Base-by-base conservation (phyloP, 2,888 invertebrate genomes). In the Tuberolachnus salignus region DNA sequence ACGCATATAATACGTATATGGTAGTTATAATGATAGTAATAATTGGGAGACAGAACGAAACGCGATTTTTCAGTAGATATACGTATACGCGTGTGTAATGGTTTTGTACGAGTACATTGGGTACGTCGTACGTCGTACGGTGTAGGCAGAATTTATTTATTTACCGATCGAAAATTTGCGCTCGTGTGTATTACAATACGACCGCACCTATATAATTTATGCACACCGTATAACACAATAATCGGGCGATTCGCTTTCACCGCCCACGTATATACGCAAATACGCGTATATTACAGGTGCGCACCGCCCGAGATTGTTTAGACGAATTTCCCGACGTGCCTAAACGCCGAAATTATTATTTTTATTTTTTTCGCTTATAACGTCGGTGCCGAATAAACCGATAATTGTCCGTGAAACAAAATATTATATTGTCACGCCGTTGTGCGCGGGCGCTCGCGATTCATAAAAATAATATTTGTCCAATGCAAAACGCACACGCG, bases 401-500 rank as follows among this genome's bases (percentile, higher is more conserved):
- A 67, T n/a, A 51, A 51, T 67, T 51, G 66, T n/a, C 66, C 66
- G 4, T 51, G 66, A 67, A 67, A 67, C 49, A 49, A 26, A 67
- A 67, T 67, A n/a, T n/a, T n/a, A n/a, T n/a, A n/a, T n/a, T n/a
- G n/a, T 49, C n/a, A n/a, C 49, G 66, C 66, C 14, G 26, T 46
- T 49, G 26, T 51, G 9, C 26, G 10, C 10, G 64, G 42, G 59
- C 63, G 63, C 23, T 0, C 46, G 13, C 8, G 23, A 6, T 10
- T n/a, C n/a, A n/a, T n/a, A n/a, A n/a, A n/a, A n/a, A n/a, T n/a
- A n/a, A n/a, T n/a, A n/a, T n/a, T n/a, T n/a, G n/a, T n/a, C n/a
- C n/a, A n/a, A n/a, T n/a, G n/a, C n/a, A n/a, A n/a, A n/a, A n/a
- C n/a, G n/a, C n/a, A n/a, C n/a, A n/a, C n/a, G n/a, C n/a, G n/a